Conservation (phyloP, 2,888 invertebrate genomes). For the Nomada lathburiana region DNA sequence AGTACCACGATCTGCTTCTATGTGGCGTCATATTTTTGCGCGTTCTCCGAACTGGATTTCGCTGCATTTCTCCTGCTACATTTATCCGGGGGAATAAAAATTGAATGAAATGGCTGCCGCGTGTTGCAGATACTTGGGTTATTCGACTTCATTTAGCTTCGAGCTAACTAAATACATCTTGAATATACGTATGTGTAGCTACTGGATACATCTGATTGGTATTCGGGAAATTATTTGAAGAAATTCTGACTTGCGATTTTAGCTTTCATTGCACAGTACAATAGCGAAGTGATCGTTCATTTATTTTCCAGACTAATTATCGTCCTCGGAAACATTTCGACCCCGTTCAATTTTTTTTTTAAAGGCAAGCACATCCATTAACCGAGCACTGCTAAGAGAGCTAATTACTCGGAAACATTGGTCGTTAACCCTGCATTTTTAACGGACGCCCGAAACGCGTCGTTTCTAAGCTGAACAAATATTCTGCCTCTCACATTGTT, state of each 20-base stretch:
- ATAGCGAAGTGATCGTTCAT: too few relatives aligned
- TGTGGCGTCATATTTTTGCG: neutral
- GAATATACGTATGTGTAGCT: too few relatives aligned
- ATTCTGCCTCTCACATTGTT: neutral
- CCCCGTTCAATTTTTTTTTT: neutral
- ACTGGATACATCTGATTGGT: too few relatives aligned
- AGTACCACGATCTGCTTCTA: neutral
- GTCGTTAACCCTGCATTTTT: slow-evolving; percentile 6
- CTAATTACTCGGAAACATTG: slow-evolving; percentile 3
- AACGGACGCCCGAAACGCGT: neutral
- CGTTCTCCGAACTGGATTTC: neutral
- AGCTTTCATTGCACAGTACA: too few relatives aligned
- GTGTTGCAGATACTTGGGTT: too few relatives aligned
- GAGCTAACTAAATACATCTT: too few relatives aligned
- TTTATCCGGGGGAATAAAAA: too few relatives aligned
- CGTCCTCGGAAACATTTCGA: neutral
- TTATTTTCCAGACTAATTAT: neutral
- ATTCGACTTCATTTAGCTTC: too few relatives aligned
- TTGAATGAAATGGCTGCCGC: too few relatives aligned
- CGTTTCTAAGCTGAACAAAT: neutral
- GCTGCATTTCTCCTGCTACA: neutral
- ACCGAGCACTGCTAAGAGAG: slow-evolving; percentile 1
- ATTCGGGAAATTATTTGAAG: too few relatives aligned
- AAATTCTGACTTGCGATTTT: too few relatives aligned
- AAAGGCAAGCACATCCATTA: neutral